Conservation (phyloP, 2,113 vertebrate genomes). For the Oxygymnocypris stewartii region DNA sequence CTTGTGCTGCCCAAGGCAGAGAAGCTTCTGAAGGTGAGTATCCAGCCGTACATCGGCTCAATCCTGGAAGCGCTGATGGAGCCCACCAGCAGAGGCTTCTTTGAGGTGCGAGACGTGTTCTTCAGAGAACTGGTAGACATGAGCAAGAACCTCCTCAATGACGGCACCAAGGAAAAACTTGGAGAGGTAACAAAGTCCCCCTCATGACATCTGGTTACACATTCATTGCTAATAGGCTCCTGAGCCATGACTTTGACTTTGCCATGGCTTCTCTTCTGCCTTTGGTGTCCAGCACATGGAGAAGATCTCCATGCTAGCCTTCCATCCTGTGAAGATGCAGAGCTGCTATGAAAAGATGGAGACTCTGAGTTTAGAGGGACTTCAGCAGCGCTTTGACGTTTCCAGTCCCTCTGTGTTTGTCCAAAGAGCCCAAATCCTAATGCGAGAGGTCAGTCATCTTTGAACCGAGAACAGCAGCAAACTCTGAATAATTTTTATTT, state of each 20-base stretch:
- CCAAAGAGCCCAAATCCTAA: slow-evolving; percentile 94
- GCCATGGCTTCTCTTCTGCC: background rate
- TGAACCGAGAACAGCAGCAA: background rate
- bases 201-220: background rate
- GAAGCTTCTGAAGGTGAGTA: slow-evolving; percentile 83
- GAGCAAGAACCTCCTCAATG: slow-evolving; percentile 91
- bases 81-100: slow-evolving; percentile 93
- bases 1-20: slow-evolving; percentile 89
- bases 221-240: background rate
- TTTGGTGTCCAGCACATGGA: slow-evolving; percentile 84
- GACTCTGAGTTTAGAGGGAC: slow-evolving; percentile 88
- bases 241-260: background rate
- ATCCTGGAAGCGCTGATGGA: slow-evolving; percentile 97
- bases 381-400: slow-evolving; percentile 93
- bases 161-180: slow-evolving; percentile 84
- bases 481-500: background rate
- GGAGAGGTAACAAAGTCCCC: slow-evolving; percentile 78
- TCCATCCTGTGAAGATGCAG: slow-evolving; percentile 97
- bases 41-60: slow-evolving; percentile 92
- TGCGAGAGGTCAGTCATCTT: slow-evolving; percentile 84
- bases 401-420: slow-evolving; percentile 88
- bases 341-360: slow-evolving; percentile 92
- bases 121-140: slow-evolving; percentile 93
- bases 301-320: slow-evolving; percentile 91
- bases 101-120: slow-evolving; percentile 89